Evolutionary conservation across 1,140 invertebrate genomes (phyloP).

Genomic region (Drosophila pseudoobscura): DNA sequence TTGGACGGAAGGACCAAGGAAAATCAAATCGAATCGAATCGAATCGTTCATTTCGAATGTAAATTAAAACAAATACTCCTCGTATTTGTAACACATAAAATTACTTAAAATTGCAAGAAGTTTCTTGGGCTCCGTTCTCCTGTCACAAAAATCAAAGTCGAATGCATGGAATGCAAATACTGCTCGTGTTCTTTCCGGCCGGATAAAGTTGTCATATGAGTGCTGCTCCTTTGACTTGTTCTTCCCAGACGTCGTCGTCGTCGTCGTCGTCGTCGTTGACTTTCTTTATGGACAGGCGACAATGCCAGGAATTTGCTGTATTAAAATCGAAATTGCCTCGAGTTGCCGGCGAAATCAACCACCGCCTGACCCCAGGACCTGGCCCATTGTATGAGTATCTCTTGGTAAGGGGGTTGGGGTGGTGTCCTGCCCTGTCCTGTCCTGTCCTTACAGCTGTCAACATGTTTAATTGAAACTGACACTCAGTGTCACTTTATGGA

Average conservation of each 20-base stretch:
- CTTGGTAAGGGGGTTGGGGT: background rate
- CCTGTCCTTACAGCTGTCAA: slow-evolving; percentile 77
- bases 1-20: slow-evolving; percentile 19
- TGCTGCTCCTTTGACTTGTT: slow-evolving; percentile 19
- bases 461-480: slow-evolving; percentile 83
- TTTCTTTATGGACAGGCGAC: slow-evolving; percentile 53
- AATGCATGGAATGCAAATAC: background rate
- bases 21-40: slow-evolving; percentile 1
- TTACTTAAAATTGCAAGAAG: slow-evolving; percentile 61
- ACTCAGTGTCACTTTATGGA: slow-evolving; percentile 82
- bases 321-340: slow-evolving; percentile 73
- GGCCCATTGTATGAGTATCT: slow-evolving; percentile 17
- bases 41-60: slow-evolving; percentile 47
- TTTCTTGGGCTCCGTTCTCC: background rate
- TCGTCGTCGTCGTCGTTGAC: slow-evolving; percentile 9
- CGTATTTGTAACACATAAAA: slow-evolving; percentile 56
- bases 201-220: slow-evolving; percentile 70
- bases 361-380: slow-evolving; percentile 28
- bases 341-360: slow-evolving; percentile 11
- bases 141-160: slow-evolving; percentile 34
- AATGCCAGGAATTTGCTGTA: slow-evolving; percentile 77
- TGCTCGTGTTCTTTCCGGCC: slow-evolving; percentile 18
- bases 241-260: slow-evolving; percentile 3
- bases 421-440: slow-evolving; percentile 12
- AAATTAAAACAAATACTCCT: slow-evolving; percentile 52